These are phyloP conservation scores for Trichomalopsis sarcophagae DNA, from an alignment of 1,140 invertebrate genomes.

Conservation along the genomic window DNA sequence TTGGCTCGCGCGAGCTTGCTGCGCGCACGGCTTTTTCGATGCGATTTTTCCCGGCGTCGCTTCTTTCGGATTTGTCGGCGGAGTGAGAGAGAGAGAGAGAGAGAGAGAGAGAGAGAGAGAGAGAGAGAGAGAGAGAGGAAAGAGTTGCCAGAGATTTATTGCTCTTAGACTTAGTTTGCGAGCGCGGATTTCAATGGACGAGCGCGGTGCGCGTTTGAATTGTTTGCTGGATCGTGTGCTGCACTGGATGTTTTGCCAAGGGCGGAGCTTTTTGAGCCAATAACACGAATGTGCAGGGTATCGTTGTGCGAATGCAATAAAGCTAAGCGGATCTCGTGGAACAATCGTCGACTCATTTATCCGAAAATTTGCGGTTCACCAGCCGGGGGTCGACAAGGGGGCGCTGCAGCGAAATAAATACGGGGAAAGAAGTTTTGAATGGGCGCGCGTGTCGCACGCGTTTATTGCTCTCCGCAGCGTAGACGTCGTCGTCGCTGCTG, in stretches of 20 bases:
- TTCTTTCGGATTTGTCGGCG: slow-evolving; percentile 20
- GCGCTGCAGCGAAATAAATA: slow-evolving; percentile 28
- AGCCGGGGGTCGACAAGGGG: not conserved
- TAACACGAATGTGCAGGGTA: no score
- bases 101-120: not conserved
- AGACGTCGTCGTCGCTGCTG: not conserved
- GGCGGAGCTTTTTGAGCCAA: not conserved
- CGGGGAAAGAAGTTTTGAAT: slow-evolving; percentile 47
- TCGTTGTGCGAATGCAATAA: not conserved
- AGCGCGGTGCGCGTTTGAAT: not conserved
- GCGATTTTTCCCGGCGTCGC: slow-evolving; percentile 29
- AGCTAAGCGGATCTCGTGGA: not conserved
- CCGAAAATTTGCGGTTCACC: slow-evolving; percentile 37
- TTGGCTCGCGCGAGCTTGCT: slow-evolving; percentile 9
- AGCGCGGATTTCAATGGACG: not conserved
- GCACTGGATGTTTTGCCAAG: no score
- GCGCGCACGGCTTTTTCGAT: slow-evolving; percentile 16
- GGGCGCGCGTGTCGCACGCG: slow-evolving; percentile 39
- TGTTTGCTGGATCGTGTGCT: not conserved
- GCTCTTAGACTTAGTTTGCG: slow-evolving; percentile 44
- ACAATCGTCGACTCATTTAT: slow-evolving; percentile 31
- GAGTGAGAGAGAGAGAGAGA: not conserved
- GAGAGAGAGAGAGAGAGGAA: not conserved
- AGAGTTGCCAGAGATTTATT: slow-evolving; percentile 42
- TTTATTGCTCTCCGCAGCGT: slow-evolving; percentile 36